phyloP scores from a whole-genome alignment of 2,888 invertebrate genomes.

The Drosophila eohydei region DNA sequence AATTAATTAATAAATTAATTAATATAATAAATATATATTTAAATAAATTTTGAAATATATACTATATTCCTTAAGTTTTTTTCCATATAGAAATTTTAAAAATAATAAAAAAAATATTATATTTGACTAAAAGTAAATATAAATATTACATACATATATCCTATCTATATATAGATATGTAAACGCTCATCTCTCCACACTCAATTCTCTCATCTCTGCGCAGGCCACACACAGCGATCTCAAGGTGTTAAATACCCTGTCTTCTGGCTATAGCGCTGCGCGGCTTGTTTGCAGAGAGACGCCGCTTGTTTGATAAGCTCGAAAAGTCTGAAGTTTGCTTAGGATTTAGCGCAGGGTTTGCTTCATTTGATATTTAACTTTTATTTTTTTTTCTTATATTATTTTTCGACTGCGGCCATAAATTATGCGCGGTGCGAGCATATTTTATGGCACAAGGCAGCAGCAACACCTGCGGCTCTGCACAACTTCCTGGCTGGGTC shows the following conservation, averaged over 20 bases:
- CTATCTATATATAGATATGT: neutral
- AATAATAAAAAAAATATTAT: too few relatives aligned
- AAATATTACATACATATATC: neutral
- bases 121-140: neutral
- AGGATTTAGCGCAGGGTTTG: conserved; percentile 42
- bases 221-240: conserved; percentile 51
- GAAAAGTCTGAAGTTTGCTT: conserved; percentile 48
- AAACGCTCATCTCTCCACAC: neutral
- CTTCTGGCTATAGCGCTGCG: conserved; percentile 12
- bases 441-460: conserved; percentile 48
- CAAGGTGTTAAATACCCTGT: conserved; percentile 65
- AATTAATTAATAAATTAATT: too few relatives aligned
- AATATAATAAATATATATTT: too few relatives aligned
- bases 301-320: conserved; percentile 52
- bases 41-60: too few relatives aligned
- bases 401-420: conserved; percentile 36
- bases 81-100: too few relatives aligned
- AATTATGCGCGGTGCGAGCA: conserved; percentile 72
- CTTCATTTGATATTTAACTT: conserved; percentile 35
- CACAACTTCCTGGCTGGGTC: conserved; percentile 52
- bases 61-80: too few relatives aligned
- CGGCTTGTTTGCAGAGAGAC: conserved; percentile 36
- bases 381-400: neutral
- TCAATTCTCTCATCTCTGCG: conserved; percentile 20
- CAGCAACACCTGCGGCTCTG: conserved; percentile 60